Evolutionary conservation across 2,113 vertebrate species (phyloP).

Genomic region (Australoheros scitulus): DNA sequence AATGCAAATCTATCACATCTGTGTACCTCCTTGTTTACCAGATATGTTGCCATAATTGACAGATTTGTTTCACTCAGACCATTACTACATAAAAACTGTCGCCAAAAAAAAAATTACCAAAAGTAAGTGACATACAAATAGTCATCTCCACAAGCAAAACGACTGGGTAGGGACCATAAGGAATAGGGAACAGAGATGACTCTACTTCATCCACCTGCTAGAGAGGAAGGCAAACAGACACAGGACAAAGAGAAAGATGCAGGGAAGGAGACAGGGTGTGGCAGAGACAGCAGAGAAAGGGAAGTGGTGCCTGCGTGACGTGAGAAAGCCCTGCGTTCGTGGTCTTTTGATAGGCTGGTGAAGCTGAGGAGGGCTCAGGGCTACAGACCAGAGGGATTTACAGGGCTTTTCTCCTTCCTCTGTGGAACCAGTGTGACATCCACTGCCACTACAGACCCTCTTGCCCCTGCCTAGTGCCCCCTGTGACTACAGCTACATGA

Average conservation of each 20-base stretch:
- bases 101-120: not conserved
- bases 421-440: slow-evolving; percentile 64
- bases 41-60: not conserved
- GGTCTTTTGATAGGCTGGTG: slow-evolving; percentile 67
- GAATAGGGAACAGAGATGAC: slow-evolving; percentile 23
- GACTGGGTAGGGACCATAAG: slow-evolving; percentile 44
- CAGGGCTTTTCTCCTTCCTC: slow-evolving; percentile 77
- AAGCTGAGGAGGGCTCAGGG: slow-evolving; percentile 67
- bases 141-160: slow-evolving; percentile 25
- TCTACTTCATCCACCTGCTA: slow-evolving; percentile 12
- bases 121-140: not conserved
- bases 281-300: slow-evolving; percentile 58
- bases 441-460: slow-evolving; percentile 50
- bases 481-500: slow-evolving; percentile 43
- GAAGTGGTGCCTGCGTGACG: slow-evolving; percentile 72
- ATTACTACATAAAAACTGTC: not conserved
- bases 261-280: slow-evolving; percentile 52
- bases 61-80: not conserved
- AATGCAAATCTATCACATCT: not conserved
- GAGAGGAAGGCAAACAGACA: slow-evolving; percentile 29
- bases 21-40: not conserved
- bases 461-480: slow-evolving; percentile 50
- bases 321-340: slow-evolving; percentile 69
- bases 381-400: slow-evolving; percentile 72
- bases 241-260: slow-evolving; percentile 30